Percentiles rank a stretch among this genome's conserved stretches.
phyloP scores from a whole-genome alignment of 2,797 vertebrate species.

The Parauchenoglanis punctatus region DNA sequence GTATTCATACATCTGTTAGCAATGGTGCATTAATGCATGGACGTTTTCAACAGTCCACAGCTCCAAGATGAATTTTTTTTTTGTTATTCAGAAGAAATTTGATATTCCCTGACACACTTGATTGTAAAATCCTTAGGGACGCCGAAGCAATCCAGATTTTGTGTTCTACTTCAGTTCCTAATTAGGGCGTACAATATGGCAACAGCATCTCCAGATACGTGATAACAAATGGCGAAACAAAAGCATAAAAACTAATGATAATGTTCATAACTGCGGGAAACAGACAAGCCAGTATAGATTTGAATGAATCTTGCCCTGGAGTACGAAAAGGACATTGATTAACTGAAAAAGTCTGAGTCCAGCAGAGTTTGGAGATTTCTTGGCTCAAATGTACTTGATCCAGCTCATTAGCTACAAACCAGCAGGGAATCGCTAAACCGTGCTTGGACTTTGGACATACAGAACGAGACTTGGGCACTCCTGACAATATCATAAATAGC shows the following conservation, averaged over 20 bases:
- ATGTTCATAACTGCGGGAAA: background rate
- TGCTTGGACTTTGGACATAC: background rate
- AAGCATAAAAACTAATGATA: background rate
- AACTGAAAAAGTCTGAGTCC: background rate
- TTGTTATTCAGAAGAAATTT: background rate
- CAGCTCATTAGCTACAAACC: slow-evolving; percentile 1
- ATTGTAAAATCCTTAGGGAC: background rate
- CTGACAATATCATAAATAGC: slow-evolving; percentile 2
- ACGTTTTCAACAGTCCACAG: background rate
- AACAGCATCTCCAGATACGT: background rate
- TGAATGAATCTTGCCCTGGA: background rate
- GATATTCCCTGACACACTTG: background rate
- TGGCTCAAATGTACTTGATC: background rate
- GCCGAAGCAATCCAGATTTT: background rate
- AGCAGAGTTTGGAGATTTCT: background rate
- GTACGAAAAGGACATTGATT: background rate
- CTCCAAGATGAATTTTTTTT: background rate
- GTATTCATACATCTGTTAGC: background rate
- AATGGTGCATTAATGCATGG: slow-evolving; percentile 7
- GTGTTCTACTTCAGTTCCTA: background rate
- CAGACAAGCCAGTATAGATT: background rate
- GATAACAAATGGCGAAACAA: background rate
- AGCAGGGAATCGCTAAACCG: slow-evolving; percentile 2
- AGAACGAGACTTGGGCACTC: background rate
- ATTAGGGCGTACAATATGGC: slow-evolving; percentile 10